These are phyloP conservation scores for Chelonus insularis DNA, from an alignment of 1,140 invertebrate genomes.

Conservation along the genomic window DNA sequence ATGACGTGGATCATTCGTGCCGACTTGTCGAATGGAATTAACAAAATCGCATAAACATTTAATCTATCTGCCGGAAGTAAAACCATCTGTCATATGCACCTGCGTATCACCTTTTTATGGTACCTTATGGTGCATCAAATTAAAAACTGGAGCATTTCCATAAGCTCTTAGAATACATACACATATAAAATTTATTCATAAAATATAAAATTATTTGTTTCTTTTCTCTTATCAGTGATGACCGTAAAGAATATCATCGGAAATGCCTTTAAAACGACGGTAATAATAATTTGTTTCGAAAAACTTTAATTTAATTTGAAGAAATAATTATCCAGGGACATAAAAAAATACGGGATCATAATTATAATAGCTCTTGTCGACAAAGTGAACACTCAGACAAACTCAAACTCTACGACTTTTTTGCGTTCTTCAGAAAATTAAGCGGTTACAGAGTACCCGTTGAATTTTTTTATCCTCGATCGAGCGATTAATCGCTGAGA, in stretches of 20 bases:
- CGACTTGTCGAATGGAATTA: slow-evolving; percentile 33
- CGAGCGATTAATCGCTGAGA: slow-evolving; percentile 20
- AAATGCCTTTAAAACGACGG: no score
- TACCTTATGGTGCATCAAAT: slow-evolving; percentile 31
- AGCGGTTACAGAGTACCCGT: slow-evolving; percentile 2
- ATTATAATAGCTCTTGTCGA: no score
- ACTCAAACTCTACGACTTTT: no score
- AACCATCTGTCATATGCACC: slow-evolving; percentile 51
- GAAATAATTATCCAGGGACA: no score
- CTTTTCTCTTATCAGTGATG: no score
- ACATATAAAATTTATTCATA: neutral
- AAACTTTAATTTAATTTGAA: no score
- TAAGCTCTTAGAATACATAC: neutral
- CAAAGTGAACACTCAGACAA: no score
- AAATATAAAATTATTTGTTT: slow-evolving; percentile 2
- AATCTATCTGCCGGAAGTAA: slow-evolving; percentile 47
- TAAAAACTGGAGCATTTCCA: slow-evolving; percentile 12
- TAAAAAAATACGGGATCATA: no score
- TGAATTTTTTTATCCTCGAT: slow-evolving; percentile 13
- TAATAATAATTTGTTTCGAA: no score
- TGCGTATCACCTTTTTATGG: slow-evolving; percentile 35
- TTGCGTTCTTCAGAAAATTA: slow-evolving; percentile 15
- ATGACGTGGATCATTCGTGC: slow-evolving; percentile 9
- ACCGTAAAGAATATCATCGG: no score
- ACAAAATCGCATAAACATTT: slow-evolving; percentile 38